Percentiles rank a stretch among this genome's conserved stretches.
Evolutionary conservation across 2,113 vertebrate species (phyloP).

Genomic region (Psophia crepitans): DNA sequence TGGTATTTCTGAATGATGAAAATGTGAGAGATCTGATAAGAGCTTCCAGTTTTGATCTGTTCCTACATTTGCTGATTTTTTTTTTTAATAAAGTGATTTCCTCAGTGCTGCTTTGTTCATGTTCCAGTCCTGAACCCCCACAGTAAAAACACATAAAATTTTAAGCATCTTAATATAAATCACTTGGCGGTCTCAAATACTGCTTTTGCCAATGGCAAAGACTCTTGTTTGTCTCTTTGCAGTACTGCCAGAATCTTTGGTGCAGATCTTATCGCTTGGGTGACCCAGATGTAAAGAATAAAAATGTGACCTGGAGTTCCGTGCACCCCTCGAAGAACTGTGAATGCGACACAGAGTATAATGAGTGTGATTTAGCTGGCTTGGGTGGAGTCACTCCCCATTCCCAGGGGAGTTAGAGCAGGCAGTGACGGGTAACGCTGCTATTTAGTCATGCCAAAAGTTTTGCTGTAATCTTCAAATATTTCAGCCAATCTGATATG

Average conservation of each 20-base stretch:
- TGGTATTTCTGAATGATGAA: background rate
- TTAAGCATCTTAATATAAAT: conserved; percentile 26
- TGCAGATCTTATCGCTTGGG: conserved; percentile 20
- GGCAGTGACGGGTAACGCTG: background rate
- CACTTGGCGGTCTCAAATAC: conserved; percentile 11
- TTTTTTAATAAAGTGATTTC: background rate
- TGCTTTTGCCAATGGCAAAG: conserved; percentile 5
- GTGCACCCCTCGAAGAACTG: background rate
- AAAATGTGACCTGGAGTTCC: background rate
- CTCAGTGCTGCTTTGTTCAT: conserved; percentile 8
- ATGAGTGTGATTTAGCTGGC: background rate
- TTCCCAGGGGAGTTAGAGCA: background rate
- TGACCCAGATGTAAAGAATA: background rate
- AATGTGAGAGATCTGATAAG: background rate
- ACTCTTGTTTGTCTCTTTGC: background rate
- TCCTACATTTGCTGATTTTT: background rate
- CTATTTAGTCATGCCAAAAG: background rate
- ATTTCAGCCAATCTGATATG: background rate
- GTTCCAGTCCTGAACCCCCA: background rate
- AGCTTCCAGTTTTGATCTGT: background rate
- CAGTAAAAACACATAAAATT: conserved; percentile 13
- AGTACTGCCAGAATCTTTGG: background rate
- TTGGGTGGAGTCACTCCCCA: background rate
- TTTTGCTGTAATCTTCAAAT: background rate
- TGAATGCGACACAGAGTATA: background rate